phyloP scores from a whole-genome alignment of 2,888 invertebrate genomes.

The Euphydryas editha region DNA sequence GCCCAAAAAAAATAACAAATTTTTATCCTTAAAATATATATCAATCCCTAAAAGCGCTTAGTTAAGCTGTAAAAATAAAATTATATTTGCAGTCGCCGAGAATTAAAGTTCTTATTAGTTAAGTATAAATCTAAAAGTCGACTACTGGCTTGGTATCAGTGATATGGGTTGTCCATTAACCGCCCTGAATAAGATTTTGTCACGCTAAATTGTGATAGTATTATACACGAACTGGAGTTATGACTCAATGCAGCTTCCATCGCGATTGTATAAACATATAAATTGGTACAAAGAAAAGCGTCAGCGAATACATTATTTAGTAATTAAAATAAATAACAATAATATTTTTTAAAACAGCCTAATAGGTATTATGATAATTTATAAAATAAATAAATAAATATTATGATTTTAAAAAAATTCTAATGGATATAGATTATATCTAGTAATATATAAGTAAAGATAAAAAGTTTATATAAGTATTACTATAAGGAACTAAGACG shows the following conservation, averaged over 20 bases:
- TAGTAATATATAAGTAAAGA: background rate
- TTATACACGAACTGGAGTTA: slow-evolving; percentile 55
- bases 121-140: background rate
- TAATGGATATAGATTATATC: no score
- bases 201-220: slow-evolving; percentile 48
- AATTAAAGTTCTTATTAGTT: background rate
- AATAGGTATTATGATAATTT: no score
- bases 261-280: slow-evolving; percentile 52
- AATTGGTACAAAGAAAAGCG: slow-evolving; percentile 47
- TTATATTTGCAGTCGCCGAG: no score
- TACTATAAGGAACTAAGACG: background rate
- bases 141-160: background rate
- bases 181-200: slow-evolving; percentile 60
- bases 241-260: slow-evolving; percentile 60
- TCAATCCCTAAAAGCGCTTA: background rate
- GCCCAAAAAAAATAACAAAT: no score
- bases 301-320: slow-evolving; percentile 11
- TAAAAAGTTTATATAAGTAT: background rate
- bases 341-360: no score
- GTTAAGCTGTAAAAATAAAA: background rate
- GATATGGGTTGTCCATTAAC: slow-evolving; percentile 46
- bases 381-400: background rate
- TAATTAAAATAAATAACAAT: no score
- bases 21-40: background rate
- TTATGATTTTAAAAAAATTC: background rate